Evolutionary conservation across 2,113 vertebrate species (phyloP).

Genomic region (Colossoma macropomum): DNA sequence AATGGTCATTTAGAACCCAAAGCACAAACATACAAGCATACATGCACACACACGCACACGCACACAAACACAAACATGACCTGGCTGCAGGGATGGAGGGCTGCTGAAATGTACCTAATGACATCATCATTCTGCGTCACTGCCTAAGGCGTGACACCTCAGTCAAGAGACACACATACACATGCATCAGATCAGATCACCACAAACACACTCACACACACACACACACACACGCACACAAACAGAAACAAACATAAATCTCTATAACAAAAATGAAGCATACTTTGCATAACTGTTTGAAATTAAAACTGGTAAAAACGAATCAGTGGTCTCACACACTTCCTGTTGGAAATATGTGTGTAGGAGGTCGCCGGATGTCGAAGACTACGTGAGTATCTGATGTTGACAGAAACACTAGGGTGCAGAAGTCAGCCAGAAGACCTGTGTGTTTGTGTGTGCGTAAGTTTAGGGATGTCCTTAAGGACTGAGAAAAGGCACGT

Average conservation of each 20-base stretch:
- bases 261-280: not conserved
- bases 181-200: conserved; percentile 13
- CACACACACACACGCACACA: conserved; percentile 35
- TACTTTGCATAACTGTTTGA: not conserved
- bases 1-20: not conserved
- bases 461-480: not conserved
- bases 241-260: not conserved
- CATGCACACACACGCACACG: not conserved
- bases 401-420: conserved; percentile 42
- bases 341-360: conserved; percentile 3
- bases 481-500: conserved; percentile 23
- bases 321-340: conserved; percentile 3
- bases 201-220: conserved; percentile 41
- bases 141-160: conserved; percentile 35
- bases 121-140: conserved; percentile 45
- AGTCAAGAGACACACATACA: conserved; percentile 41
- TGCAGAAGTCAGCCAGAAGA: conserved; percentile 68
- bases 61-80: not conserved
- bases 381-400: conserved; percentile 37
- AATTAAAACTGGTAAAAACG: not conserved
- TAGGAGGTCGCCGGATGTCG: not conserved
- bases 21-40: too few relatives aligned
- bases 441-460: conserved; percentile 23
- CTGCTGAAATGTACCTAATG: not conserved
- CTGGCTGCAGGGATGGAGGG: conserved; percentile 1